These are phyloP conservation scores for Cinara cedri DNA, from an alignment of 2,888 invertebrate species.

Conservation along the genomic window DNA sequence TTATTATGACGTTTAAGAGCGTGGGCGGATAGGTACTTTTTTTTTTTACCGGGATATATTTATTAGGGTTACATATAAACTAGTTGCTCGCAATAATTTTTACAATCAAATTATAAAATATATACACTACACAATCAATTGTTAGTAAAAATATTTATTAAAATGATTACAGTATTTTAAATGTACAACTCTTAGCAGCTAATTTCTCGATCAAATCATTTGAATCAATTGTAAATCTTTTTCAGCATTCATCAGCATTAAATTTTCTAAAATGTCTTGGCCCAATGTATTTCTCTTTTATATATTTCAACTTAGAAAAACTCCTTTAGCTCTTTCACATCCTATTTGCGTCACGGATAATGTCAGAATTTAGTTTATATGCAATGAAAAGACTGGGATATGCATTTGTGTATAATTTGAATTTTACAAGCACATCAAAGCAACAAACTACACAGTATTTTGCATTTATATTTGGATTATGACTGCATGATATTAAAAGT, in stretches of 20 bases:
- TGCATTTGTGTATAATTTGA: slow-evolving; percentile 2
- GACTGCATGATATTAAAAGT: neutral
- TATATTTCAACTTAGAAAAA: neutral
- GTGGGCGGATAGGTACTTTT: too few species aligned
- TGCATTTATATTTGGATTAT: neutral
- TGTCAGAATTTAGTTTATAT: neutral
- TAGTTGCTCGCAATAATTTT: too few species aligned
- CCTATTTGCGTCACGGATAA: neutral
- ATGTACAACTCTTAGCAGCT: neutral
- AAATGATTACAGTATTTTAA: neutral
- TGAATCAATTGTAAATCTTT: neutral
- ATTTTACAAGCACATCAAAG: neutral
- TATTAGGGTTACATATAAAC: too few species aligned
- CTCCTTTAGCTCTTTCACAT: neutral
- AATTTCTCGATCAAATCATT: neutral
- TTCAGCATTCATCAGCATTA: neutral
- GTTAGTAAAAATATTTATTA: too few species aligned
- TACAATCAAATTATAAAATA: too few species aligned
- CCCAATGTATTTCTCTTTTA: neutral
- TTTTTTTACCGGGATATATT: too few species aligned
- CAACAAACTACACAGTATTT: neutral
- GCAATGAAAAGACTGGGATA: neutral
- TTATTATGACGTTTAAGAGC: too few species aligned
- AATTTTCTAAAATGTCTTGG: neutral
- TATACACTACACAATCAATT: too few species aligned